Base-by-base conservation (phyloP, 2,888 invertebrate genomes). In the Iselma pallidipennis region DNA sequence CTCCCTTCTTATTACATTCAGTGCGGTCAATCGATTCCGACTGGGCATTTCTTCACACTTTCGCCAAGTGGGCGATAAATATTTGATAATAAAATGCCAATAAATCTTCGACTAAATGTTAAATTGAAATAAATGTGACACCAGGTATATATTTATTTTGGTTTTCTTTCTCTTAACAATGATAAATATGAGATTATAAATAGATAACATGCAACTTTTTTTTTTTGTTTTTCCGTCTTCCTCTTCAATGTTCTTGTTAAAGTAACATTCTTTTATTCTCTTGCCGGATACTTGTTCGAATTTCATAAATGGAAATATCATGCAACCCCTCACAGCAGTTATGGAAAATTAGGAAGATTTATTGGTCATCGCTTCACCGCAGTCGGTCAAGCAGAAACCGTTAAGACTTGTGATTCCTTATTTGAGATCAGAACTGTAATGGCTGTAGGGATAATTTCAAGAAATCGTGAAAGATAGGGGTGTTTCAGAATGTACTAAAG, bases 261-360 rank as follows among this genome's bases (percentile, higher is more conserved):
- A 55, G 33, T 29, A 33, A 33, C 50, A 56, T 56, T 29, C 12
- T 29, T 5, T 29, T 29, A 29, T 29, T 60, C 56, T 56, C 60
- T 37, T 49, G 10, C 21, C 25, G 21, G 23, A 33, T 49, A 31
- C 45, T 31, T 62, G 28, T 49, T 55, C 28, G 55, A 50, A 26
- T 55, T 59, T 52, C 54, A 59, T 55, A 63, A 63, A 64, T 64
- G 60, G 64, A 57, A 64, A 64, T 60, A 57, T 55, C 57, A 54
- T 60, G 60, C 64, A 64, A 59, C 57, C 64, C 64, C n/a, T 42
- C 57, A 48, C 29, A 10, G 64, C 60, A 74, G 74, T 74, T 73
- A 74, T 74, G 73, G 74, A 75, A 77, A 77, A 77, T 77, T 75
- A 76, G 69, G 63, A 71, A 76, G 77, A 77, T 76, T 76, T 76